Base-by-base conservation (phyloP, 2,888 invertebrate genomes). In the Eilema depressum region DNA sequence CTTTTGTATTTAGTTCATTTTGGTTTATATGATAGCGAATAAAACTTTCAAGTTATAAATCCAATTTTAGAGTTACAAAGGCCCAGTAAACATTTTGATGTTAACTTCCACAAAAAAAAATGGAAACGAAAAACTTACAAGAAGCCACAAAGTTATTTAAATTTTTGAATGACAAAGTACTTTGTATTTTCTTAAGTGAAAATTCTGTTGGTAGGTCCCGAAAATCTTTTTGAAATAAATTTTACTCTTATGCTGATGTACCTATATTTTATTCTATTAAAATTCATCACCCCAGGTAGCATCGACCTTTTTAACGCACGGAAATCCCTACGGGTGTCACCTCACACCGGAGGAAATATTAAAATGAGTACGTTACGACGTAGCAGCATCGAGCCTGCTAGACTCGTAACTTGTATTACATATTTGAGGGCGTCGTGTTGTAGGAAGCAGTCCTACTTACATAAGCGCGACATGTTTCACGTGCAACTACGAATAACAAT, bases 1-100 rank as follows among this genome's bases (percentile, higher is more conserved):
- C 17, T 41, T 47, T 20, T 47, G 47, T 47, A 20, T 47, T 20
- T 47, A 0, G 20, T 47, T 47, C 3, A 20, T 47, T 47, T 47
- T 47, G 7, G 7, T 17, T 47, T 20, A 7, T 20, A 41, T 0
- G 41, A n/a, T 3, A 14, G 14, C 14, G 2, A 41, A 17, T 17
- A 1, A 4, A 56, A 12, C 8, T 56, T 57, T 33, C 57, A 66
- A 57, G 26, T 63, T 69, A 20, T 28, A 57, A 57, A 26, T 23
- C 37, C 28, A 63, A 28, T 57, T 59, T 68, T 57, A 57, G 28
- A 63, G 63, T 68, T 57, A 63, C 28, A 63, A 63, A 57, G 41
- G 11, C 47, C 28, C 20, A 68, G 63, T 57, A 57, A 57, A 37
- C 57, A 30, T 25, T 25, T 47, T 41, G 57, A 30, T 25, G 23